A percentile compares a stretch with the other conserved stretches of the same genome.
These are phyloP conservation scores for Mallotus villosus DNA, from an alignment of 2,797 vertebrate genomes.

Conservation along the genomic window DNA sequence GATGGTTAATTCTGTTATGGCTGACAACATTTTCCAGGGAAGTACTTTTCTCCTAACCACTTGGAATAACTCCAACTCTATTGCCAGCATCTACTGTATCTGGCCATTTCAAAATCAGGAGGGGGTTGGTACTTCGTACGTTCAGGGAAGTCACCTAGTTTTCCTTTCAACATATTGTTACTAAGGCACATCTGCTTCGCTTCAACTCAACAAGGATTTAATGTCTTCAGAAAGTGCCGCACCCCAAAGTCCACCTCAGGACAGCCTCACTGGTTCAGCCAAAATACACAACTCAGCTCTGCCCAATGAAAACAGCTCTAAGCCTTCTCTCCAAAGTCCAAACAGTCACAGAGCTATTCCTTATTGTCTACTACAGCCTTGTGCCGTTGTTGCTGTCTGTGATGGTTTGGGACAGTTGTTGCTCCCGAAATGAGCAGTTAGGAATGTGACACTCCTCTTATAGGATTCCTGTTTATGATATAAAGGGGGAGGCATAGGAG, in stretches of 20 bases:
- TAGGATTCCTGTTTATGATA: not conserved
- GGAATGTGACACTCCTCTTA: slow-evolving; percentile 2
- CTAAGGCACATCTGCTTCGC: not conserved
- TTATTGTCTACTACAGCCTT: not conserved
- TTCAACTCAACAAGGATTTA: not conserved
- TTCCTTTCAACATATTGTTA: not conserved
- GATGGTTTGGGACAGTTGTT: slow-evolving; percentile 4
- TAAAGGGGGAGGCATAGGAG: not conserved
- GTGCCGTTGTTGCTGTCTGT: not conserved
- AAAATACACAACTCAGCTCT: not conserved
- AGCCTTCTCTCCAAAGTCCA: not conserved
- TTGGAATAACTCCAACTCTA: not conserved
- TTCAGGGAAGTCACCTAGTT: not conserved
- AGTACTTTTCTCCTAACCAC: not conserved
- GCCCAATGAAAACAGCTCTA: not conserved
- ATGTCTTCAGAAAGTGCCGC: not conserved
- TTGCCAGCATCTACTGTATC: not conserved
- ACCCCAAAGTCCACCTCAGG: slow-evolving; percentile 5
- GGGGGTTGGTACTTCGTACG: not conserved
- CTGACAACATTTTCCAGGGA: too few species aligned
- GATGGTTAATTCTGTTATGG: too few species aligned
- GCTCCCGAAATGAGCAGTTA: not conserved
- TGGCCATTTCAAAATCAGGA: not conserved
- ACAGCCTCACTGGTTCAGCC: not conserved
- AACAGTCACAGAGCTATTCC: not conserved